Evolutionary conservation across 2,113 vertebrate genomes (phyloP).

Genomic region (Mungos mungo): DNA sequence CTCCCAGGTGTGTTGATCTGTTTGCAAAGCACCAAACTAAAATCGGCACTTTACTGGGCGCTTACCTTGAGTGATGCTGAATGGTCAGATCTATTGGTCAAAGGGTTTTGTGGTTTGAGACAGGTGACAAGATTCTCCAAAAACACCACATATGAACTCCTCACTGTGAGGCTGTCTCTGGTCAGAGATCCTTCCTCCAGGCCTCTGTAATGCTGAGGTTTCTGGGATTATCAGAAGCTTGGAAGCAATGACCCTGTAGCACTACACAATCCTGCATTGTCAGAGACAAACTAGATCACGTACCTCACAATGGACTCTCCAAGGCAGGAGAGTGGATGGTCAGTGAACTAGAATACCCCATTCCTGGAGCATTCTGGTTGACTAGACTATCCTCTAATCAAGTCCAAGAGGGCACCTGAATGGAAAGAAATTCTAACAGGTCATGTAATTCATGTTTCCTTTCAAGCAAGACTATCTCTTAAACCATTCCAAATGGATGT

Average conservation of each 20-base stretch:
- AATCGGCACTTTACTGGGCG: not conserved
- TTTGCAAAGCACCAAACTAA: constrained; percentile 11
- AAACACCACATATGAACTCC: not conserved
- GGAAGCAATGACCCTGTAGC: not conserved
- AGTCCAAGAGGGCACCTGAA: not conserved
- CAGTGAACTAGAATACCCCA: not conserved
- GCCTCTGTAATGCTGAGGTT: not conserved
- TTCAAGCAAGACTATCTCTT: not conserved
- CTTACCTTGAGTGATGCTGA: not conserved
- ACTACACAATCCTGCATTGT: not conserved
- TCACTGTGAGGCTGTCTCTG: not conserved
- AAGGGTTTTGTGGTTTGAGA: not conserved
- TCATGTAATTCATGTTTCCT: not conserved
- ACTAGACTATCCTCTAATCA: not conserved
- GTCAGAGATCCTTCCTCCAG: not conserved
- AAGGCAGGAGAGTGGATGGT: not conserved
- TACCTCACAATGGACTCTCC: fast-evolving
- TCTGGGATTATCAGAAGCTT: not conserved
- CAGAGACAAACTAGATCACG: fast-evolving
- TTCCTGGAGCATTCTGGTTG: not conserved
- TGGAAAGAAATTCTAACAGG: not conserved
- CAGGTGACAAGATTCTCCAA: not conserved
- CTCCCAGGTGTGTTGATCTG: not conserved
- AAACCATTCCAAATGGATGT: not conserved
- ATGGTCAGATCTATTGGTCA: not conserved